These are phyloP conservation scores for Ethmia dodecea DNA, from an alignment of 2,888 invertebrate genomes.

Conservation along the genomic window DNA sequence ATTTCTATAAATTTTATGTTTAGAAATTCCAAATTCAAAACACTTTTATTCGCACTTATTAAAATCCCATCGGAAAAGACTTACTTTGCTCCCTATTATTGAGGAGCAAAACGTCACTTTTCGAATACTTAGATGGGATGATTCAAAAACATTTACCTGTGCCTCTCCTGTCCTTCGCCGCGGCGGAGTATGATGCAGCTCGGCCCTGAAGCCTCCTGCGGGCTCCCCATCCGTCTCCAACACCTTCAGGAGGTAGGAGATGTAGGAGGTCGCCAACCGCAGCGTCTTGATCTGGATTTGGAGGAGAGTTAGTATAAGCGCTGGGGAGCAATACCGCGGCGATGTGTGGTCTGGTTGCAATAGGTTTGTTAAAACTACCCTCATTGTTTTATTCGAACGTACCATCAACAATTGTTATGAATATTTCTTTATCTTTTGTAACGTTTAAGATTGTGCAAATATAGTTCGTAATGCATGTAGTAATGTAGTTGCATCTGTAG, in stretches of 20 bases:
- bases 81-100: no score
- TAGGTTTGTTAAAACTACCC: background rate
- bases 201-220: constrained; percentile 91
- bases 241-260: constrained; percentile 93
- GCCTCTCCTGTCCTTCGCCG: constrained; percentile 46
- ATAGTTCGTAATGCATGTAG: no score
- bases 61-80: no score
- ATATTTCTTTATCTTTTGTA: no score
- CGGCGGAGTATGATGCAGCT: constrained; percentile 79
- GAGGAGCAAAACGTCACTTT: no score
- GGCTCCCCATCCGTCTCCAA: constrained; percentile 91
- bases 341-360: background rate
- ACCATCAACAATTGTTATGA: background rate
- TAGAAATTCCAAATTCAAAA: no score
- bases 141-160: no score
- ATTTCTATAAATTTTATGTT: no score
- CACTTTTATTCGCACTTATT: no score
- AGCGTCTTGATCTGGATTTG: constrained; percentile 92
- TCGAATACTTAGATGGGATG: no score
- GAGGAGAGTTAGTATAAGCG: constrained; percentile 16
- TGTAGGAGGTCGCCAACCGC: constrained; percentile 94
- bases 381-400: background rate
- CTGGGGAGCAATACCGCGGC: constrained; percentile 5
- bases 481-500: no score
- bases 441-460: no score